These are phyloP conservation scores for Apogon hyalosoma DNA, from an alignment of 2,797 vertebrate genomes.

Conservation along the genomic window DNA sequence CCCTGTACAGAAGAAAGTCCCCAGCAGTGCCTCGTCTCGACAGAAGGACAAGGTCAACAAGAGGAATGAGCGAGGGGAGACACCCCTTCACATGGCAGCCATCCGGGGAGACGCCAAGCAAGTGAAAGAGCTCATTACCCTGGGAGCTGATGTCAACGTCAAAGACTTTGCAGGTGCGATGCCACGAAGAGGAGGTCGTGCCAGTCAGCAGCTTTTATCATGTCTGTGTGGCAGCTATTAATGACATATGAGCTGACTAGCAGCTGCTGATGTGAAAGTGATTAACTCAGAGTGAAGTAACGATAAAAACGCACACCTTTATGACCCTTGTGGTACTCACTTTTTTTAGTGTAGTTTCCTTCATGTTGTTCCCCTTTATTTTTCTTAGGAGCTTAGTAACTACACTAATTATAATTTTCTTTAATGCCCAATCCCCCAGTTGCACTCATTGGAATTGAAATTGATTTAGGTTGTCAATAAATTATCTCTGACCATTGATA, in stretches of 20 bases:
- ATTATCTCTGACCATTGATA: background rate
- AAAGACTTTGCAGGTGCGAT: conserved; percentile 98
- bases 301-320: background rate
- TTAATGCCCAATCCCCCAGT: too few relatives aligned
- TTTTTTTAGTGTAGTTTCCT: background rate
- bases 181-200: background rate
- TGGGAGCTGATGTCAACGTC: conserved; percentile 97
- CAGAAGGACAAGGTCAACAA: conserved; percentile 99
- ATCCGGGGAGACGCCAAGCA: conserved; percentile 97
- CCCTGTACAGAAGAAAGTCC: conserved; percentile 93
- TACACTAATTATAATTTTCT: too few relatives aligned
- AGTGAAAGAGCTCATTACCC: conserved; percentile 96
- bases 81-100: conserved; percentile 97
- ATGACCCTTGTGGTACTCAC: background rate
- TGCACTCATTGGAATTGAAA: too few relatives aligned
- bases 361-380: background rate
- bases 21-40: conserved; percentile 91
- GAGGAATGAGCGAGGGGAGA: conserved; percentile 97
- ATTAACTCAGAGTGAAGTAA: conserved; percentile 8
- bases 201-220: conserved; percentile 25
- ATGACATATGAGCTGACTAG: conserved; percentile 28
- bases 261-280: conserved; percentile 24
- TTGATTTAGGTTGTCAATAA: too few relatives aligned
- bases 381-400: background rate
- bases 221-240: conserved; percentile 19